Conservation (phyloP, 1,140 invertebrate species). For the Helicoverpa zea region DNA sequence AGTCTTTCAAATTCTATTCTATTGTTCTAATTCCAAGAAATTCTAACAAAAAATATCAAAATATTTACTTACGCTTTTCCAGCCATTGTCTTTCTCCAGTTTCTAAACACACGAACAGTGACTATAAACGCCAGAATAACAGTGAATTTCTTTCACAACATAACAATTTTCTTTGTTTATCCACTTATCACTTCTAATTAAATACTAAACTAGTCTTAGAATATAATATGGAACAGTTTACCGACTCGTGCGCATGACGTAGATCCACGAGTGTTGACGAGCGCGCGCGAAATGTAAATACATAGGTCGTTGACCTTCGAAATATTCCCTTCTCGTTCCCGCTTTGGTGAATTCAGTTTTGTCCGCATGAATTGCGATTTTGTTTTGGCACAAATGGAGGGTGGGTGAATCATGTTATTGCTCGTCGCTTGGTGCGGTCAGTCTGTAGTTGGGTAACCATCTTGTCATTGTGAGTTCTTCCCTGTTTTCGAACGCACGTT, state of each 20-base stretch:
- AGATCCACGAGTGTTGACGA: not conserved
- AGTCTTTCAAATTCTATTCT: too few species aligned
- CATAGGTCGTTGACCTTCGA: not conserved
- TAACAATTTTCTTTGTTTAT: not conserved
- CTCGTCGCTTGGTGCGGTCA: too few species aligned
- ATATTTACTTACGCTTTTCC: not conserved
- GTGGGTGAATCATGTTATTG: too few species aligned
- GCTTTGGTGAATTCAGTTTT: not conserved
- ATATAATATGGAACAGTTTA: not conserved
- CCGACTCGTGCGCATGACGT: slow-evolving; percentile 2
- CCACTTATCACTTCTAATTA: not conserved
- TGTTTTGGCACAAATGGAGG: not conserved
- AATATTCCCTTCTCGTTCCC: slow-evolving; percentile 15
- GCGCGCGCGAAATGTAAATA: not conserved
- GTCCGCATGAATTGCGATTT: not conserved
- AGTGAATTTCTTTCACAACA: not conserved
- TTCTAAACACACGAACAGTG: not conserved
- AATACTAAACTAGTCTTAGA: not conserved
- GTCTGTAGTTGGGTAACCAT: too few species aligned
- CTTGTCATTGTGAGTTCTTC: too few species aligned
- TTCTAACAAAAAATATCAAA: not conserved
- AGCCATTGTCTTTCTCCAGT: not conserved
- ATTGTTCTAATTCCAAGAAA: too few species aligned
- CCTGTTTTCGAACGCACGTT: too few species aligned
- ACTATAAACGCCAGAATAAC: not conserved